Evolutionary conservation across 2,797 vertebrate species (phyloP).

Genomic region (Scleropages formosus): DNA sequence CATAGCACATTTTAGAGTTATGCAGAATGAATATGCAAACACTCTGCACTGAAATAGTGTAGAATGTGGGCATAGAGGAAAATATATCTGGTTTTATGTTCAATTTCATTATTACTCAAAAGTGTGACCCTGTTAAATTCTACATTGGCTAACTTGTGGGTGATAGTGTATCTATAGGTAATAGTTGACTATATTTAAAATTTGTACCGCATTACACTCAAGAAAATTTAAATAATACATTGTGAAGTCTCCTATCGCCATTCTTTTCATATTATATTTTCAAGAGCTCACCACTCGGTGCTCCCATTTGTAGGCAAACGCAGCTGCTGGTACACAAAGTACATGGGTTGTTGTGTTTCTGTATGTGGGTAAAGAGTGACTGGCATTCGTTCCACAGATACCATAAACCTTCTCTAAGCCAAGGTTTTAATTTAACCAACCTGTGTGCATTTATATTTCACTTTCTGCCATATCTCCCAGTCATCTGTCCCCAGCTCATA

Average conservation of each 20-base stretch:
- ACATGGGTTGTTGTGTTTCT: not conserved
- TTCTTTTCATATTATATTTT: not conserved
- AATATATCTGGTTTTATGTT: too few species aligned
- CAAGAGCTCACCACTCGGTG: not conserved
- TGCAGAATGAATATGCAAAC: too few species aligned
- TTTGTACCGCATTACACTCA: too few species aligned
- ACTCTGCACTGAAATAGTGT: too few species aligned
- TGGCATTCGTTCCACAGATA: constrained; percentile 1
- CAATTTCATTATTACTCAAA: too few species aligned
- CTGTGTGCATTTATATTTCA: not conserved
- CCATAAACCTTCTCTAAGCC: not conserved
- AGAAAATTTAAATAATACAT: too few species aligned
- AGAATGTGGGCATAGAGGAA: too few species aligned
- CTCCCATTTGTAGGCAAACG: not conserved
- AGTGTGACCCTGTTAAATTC: too few species aligned
- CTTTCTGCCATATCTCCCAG: not conserved
- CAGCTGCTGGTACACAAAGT: not conserved
- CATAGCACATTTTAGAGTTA: constrained; percentile 29
- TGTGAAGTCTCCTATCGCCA: not conserved
- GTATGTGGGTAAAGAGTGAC: not conserved
- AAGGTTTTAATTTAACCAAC: not conserved
- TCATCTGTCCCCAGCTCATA: not conserved
- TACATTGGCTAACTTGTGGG: too few species aligned
- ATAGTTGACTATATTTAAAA: too few species aligned
- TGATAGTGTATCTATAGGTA: too few species aligned